A percentile compares a stretch with the other conserved stretches of the same genome.
phyloP scores from a whole-genome alignment of 2,113 vertebrate genomes.

The Neolamprologus caudopunctatus region DNA sequence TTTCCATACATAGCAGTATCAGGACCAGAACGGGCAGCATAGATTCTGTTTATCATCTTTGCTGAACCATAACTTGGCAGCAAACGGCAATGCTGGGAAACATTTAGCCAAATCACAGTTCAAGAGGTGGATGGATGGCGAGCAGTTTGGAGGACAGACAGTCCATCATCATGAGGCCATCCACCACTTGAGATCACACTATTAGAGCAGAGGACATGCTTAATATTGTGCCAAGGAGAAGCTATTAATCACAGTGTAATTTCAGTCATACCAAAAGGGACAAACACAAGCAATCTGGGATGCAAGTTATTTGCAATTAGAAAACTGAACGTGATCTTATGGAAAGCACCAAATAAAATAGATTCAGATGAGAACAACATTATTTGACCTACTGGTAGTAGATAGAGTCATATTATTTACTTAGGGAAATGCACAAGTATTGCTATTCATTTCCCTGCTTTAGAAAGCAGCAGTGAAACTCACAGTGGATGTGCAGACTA shows the following conservation, averaged over 20 bases:
- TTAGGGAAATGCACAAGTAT: not conserved
- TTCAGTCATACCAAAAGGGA: not conserved
- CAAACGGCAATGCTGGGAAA: not conserved
- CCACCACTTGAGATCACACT: not conserved
- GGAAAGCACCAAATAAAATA: not conserved
- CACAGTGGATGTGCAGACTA: not conserved
- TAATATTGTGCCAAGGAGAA: constrained; percentile 32
- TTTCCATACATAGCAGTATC: not conserved
- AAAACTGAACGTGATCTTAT: not conserved
- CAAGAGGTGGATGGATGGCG: not conserved
- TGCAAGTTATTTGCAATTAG: not conserved
- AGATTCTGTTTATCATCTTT: not conserved
- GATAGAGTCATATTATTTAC: not conserved
- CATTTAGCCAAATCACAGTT: not conserved
- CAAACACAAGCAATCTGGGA: not conserved
- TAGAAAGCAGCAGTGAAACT: not conserved
- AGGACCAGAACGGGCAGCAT: not conserved
- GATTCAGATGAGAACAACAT: not conserved
- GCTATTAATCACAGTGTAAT: constrained; percentile 17
- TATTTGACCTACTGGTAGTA: not conserved
- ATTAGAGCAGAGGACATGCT: constrained; percentile 23
- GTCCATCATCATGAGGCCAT: constrained; percentile 10
- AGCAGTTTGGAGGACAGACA: not conserved
- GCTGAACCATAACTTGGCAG: not conserved
- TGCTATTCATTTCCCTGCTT: not conserved